phyloP scores from a whole-genome alignment of 2,888 invertebrate species.

The Oscheius sp. region DNA sequence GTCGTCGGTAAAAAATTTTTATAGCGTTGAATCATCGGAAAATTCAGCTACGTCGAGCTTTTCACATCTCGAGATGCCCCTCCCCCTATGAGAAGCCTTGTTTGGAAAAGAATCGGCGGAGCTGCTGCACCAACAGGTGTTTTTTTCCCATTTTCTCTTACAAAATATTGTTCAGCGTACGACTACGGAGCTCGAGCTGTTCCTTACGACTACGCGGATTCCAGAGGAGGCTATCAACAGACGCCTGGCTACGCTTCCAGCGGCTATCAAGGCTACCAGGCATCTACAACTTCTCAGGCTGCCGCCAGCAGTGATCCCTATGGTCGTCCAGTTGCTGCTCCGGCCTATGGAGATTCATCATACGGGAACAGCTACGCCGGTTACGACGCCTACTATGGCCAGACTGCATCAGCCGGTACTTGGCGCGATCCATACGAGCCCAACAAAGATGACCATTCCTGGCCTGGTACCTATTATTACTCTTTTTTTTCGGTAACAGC shows the following conservation, averaged over 20 bases:
- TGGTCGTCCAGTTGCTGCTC: too few relatives aligned
- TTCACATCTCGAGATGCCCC: slow-evolving; percentile 78
- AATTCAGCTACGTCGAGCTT: slow-evolving; percentile 82
- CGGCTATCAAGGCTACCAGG: not conserved
- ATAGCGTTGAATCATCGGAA: not conserved
- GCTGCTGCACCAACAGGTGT: slow-evolving; percentile 16
- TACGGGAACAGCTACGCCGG: not conserved
- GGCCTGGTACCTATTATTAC: too few relatives aligned
- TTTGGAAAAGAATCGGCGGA: slow-evolving; percentile 49
- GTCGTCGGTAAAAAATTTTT: slow-evolving; percentile 76
- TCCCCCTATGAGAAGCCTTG: slow-evolving; percentile 47
- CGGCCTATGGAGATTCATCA: not conserved
- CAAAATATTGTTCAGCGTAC: not conserved
- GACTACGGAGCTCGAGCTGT: slow-evolving; percentile 14
- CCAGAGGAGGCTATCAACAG: not conserved
- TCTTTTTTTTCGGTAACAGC: too few relatives aligned
- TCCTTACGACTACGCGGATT: slow-evolving; percentile 29
- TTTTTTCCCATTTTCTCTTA: not conserved
- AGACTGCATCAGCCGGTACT: not conserved
- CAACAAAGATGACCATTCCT: not conserved
- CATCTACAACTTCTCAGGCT: too few relatives aligned
- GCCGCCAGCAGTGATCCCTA: too few relatives aligned
- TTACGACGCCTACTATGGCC: not conserved
- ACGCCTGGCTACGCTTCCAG: not conserved
- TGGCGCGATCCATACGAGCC: not conserved